A percentile compares a stretch with the other conserved stretches of the same genome.
phyloP scores from a whole-genome alignment of 2,797 vertebrate species.

The Lepilemur septentrionalis region DNA sequence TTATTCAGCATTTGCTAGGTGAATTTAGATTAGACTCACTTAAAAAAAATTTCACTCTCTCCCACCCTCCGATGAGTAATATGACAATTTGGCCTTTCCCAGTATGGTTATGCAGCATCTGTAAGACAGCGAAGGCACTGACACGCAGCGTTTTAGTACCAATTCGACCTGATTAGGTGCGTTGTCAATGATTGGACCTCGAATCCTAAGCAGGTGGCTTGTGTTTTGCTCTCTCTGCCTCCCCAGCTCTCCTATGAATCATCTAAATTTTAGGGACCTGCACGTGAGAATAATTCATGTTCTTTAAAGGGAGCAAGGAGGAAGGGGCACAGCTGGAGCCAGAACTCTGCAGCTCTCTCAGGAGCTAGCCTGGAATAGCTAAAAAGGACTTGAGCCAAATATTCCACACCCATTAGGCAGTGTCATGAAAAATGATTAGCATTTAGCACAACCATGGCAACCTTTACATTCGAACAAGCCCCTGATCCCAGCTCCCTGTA shows the following conservation, averaged over 20 bases:
- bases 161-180: constrained; percentile 20
- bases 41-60: background rate
- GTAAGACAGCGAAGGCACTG: background rate
- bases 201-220: constrained; percentile 15
- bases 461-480: background rate
- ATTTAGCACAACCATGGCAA: constrained; percentile 32
- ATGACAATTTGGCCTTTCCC: background rate
- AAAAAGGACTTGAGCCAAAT: background rate
- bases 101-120: background rate
- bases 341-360: constrained; percentile 1
- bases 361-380: background rate
- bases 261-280: background rate
- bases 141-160: background rate
- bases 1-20: background rate
- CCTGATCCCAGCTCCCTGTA: background rate
- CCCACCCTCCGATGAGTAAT: background rate
- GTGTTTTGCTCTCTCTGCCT: background rate
- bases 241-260: background rate
- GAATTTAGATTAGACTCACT: background rate
- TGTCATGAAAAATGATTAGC: constrained; percentile 33
- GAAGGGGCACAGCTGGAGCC: constrained; percentile 14
- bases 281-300: constrained; percentile 24
- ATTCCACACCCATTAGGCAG: background rate
- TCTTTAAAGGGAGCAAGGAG: constrained; percentile 15
- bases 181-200: background rate